Evolutionary conservation across 2,113 vertebrate species (phyloP).

Genomic region (Lepus americanus): DNA sequence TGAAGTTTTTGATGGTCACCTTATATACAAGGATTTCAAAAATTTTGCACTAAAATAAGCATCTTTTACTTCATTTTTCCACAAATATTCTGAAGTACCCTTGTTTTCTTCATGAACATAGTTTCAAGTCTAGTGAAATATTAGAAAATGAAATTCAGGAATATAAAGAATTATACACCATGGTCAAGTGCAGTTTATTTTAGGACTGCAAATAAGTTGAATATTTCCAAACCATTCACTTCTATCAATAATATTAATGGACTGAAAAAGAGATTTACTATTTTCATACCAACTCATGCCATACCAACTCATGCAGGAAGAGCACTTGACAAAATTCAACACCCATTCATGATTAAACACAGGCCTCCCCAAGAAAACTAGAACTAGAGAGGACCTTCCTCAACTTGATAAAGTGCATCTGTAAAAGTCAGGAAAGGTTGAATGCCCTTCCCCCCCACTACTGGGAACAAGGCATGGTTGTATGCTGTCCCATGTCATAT

Average conservation of each 20-base stretch:
- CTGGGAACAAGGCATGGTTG: not conserved
- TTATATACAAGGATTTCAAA: no score
- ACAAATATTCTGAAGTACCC: no score
- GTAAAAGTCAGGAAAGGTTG: not conserved
- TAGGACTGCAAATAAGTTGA: not conserved
- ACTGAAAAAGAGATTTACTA: not conserved
- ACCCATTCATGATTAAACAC: not conserved
- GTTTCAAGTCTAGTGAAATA: not conserved
- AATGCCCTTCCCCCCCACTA: not conserved
- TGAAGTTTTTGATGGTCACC: no score
- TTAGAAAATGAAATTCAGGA: not conserved
- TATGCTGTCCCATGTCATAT: not conserved
- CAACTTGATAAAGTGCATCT: not conserved
- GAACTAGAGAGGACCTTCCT: not conserved
- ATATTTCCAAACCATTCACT: not conserved
- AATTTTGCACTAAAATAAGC: no score
- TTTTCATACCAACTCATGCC: not conserved
- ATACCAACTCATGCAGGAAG: not conserved
- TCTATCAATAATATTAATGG: not conserved
- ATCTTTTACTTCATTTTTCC: no score
- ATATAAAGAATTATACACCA: not conserved
- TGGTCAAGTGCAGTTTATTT: not conserved
- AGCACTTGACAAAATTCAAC: not conserved
- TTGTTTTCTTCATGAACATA: not conserved
- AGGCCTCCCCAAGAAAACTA: not conserved